phyloP scores from a whole-genome alignment of 2,888 invertebrate species.

The Lasioglossum pauxillum region DNA sequence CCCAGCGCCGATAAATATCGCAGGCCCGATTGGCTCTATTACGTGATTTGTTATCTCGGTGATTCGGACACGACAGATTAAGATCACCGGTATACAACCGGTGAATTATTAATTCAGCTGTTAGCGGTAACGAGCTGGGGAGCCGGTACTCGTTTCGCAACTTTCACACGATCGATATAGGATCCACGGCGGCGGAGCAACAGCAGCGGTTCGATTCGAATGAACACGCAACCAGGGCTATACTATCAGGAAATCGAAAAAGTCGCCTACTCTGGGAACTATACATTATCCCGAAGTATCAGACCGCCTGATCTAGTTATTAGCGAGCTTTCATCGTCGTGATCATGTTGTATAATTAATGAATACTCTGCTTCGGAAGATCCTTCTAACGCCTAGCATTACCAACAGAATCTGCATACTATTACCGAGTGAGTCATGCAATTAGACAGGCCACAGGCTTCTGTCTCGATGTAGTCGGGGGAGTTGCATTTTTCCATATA shows the following conservation, averaged over 20 bases:
- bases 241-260: constrained; percentile 19
- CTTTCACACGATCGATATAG: neutral
- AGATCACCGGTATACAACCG: constrained; percentile 26
- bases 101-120: constrained; percentile 41
- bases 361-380: neutral
- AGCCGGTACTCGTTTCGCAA: neutral
- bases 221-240: constrained; percentile 20
- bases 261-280: constrained; percentile 4
- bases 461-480: neutral
- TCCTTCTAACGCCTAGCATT: neutral
- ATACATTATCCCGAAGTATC: neutral
- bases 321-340: constrained; percentile 7
- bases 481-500: neutral
- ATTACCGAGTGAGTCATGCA: neutral
- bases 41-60: constrained; percentile 25
- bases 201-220: constrained; percentile 15
- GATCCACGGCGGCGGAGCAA: neutral
- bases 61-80: constrained; percentile 25
- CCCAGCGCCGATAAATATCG: constrained; percentile 3
- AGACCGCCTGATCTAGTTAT: constrained; percentile 9
- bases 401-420: neutral
- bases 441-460: constrained; percentile 41
- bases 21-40: constrained; percentile 5
- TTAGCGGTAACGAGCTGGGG: constrained; percentile 23
- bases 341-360: constrained; percentile 9